A percentile compares a stretch with the other conserved stretches of the same genome.
These are phyloP conservation scores for Sciurus niger DNA, from an alignment of 2,113 vertebrate genomes.

Conservation along the genomic window DNA sequence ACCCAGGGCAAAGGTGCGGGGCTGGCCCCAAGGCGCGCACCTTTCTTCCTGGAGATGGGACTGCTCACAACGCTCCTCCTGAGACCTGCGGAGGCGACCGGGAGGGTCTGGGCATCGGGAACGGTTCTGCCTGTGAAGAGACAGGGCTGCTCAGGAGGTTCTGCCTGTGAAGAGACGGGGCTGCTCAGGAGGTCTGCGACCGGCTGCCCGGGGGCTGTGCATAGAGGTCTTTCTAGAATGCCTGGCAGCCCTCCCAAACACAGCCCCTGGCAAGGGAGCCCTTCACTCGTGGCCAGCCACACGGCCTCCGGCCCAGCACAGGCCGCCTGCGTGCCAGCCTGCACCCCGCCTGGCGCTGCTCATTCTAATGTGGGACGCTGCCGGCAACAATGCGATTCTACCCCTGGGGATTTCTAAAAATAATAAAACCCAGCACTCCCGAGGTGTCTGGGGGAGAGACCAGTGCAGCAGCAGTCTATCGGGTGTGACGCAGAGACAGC, in stretches of 20 bases:
- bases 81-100: accelerated
- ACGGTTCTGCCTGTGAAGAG: not conserved
- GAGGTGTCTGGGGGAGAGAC: too few species aligned
- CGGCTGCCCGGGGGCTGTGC: too few species aligned
- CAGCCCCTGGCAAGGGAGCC: not conserved
- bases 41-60: not conserved
- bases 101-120: constrained; percentile 14
- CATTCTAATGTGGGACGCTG: too few species aligned
- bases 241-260: not conserved
- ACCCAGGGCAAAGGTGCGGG: too few species aligned
- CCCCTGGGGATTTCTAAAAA: too few species aligned
- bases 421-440: too few species aligned
- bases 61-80: not conserved
- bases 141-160: too few species aligned
- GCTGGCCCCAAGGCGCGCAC: too few species aligned
- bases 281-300: not conserved
- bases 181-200: not conserved
- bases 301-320: accelerated
- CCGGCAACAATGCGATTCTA: too few species aligned
- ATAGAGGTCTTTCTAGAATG: not conserved
- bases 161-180: not conserved
- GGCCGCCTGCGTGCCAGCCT: too few species aligned
- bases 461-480: too few species aligned
- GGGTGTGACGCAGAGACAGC: not conserved
- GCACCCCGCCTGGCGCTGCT: too few species aligned